Percentiles rank a stretch among this genome's conserved stretches.
Evolutionary conservation across 2,113 vertebrate species (phyloP).

Genomic region (Tretioscincus oriximinensis): DNA sequence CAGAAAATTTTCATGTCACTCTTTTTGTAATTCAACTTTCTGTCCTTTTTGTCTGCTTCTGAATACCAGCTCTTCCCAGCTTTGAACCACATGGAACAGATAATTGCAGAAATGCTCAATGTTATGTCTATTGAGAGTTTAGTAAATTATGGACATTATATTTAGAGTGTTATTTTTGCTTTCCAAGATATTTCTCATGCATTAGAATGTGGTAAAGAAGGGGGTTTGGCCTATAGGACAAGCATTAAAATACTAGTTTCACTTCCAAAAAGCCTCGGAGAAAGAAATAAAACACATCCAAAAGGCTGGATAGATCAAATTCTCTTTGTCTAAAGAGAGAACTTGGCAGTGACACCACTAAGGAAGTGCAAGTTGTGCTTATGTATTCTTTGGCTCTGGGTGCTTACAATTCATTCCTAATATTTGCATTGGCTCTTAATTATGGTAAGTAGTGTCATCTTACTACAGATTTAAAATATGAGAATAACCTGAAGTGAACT

Average conservation of each 20-base stretch:
- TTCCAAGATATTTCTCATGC: slow-evolving; percentile 1
- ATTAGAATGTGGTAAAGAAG: neutral
- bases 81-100: neutral
- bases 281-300: neutral
- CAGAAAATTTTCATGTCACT: neutral
- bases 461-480: slow-evolving; percentile 23
- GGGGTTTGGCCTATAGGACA: neutral
- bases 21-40: neutral
- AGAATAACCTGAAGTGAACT: slow-evolving; percentile 28
- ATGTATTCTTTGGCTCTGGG: slow-evolving; percentile 7
- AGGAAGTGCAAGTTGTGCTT: neutral
- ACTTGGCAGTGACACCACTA: neutral
- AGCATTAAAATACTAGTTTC: neutral
- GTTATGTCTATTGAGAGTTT: neutral
- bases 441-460: slow-evolving; percentile 13
- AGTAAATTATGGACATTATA: neutral
- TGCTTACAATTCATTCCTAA: slow-evolving; percentile 22
- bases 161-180: neutral
- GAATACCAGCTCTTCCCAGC: neutral
- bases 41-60: neutral
- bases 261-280: neutral
- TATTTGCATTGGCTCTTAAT: slow-evolving; percentile 21
- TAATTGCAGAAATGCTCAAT: neutral
- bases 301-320: slow-evolving; percentile 6
- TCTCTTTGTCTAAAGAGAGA: neutral